Percentiles rank a stretch among this genome's conserved stretches.
phyloP scores from a whole-genome alignment of 2,113 vertebrate genomes.

The Butastur rufipennis region DNA sequence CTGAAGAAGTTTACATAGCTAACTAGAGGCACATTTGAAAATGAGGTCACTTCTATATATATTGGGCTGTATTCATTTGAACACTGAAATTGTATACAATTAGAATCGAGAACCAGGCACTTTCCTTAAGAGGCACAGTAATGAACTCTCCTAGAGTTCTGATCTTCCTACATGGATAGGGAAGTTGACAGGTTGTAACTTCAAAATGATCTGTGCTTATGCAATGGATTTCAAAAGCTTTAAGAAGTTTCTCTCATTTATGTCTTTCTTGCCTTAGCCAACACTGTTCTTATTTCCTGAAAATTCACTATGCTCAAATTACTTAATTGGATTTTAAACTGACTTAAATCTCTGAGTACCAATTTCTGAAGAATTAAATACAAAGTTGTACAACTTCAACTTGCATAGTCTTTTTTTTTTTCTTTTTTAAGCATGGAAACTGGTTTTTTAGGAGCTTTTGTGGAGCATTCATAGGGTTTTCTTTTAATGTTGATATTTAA shows the following conservation, averaged over 20 bases:
- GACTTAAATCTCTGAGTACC: neutral
- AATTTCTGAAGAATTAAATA: neutral
- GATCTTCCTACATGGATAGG: neutral
- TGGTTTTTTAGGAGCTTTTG: neutral
- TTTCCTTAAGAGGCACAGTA: neutral
- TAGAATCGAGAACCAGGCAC: neutral
- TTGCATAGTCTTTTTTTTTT: neutral
- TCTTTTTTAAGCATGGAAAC: neutral
- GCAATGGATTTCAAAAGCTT: neutral
- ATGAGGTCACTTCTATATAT: neutral
- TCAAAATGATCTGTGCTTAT: neutral
- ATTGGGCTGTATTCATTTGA: neutral
- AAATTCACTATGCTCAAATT: neutral
- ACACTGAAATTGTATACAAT: neutral
- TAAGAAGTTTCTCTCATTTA: neutral
- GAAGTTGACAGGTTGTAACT: neutral
- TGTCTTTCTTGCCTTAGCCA: neutral
- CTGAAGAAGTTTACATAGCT: neutral
- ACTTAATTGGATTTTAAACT: neutral
- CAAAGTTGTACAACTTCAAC: neutral
- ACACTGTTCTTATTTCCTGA: neutral
- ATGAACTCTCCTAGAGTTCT: neutral
- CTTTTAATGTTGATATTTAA: neutral
- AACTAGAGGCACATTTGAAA: neutral
- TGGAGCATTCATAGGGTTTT: neutral